Evolutionary conservation across 2,888 invertebrate species (phyloP), one percentile per base, ranked within the genome.

Genomic region (Heliconius aoede): DNA sequence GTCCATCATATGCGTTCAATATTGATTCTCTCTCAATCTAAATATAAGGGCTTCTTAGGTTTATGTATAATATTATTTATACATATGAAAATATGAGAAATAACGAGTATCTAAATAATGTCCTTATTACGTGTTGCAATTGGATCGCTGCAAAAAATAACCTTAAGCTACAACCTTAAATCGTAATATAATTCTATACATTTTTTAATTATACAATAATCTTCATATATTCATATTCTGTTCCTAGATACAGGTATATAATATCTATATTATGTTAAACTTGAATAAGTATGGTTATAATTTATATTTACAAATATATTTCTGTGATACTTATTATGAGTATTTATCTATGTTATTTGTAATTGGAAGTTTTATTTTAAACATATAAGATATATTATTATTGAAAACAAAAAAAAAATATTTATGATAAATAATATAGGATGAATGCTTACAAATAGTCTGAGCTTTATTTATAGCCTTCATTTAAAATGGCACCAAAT

Each of bases 231-330:
- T n/a, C 61, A 75, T 72, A 28, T 36, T 61, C 40, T 75, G 61
- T 40, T 51, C 8, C 24, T 68, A 30, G 26, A 51, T 36, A 76
- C 26, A 77, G 11, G 64, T 24, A 73, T 55, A 67, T 76, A 71
- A 74, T 60, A 62, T 74, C 72, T 80, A 79, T 69, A 26, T 80
- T 76, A 78, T n/a, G n/a, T n/a, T n/a, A n/a, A 46, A 76, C 73
- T 74, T 77, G 75, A 74, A 79, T 65, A 74, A 64, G 73, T 79
- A 76, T 72, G 67, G 74, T 81, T 79, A 84, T 86, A 85, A 85
- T 85, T 88, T 86, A 87, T 90, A 91, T 91, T 90, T 91, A 91
- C 91, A 91, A 85, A 84, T 84, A 84, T 83, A 83, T 82, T 82
- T 84, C 81, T 83, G 81, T 83, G 86, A 86, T 82, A 81, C 82